phyloP scores from a whole-genome alignment of 2,797 vertebrate species.

The Pyrocephalus nanus region DNA sequence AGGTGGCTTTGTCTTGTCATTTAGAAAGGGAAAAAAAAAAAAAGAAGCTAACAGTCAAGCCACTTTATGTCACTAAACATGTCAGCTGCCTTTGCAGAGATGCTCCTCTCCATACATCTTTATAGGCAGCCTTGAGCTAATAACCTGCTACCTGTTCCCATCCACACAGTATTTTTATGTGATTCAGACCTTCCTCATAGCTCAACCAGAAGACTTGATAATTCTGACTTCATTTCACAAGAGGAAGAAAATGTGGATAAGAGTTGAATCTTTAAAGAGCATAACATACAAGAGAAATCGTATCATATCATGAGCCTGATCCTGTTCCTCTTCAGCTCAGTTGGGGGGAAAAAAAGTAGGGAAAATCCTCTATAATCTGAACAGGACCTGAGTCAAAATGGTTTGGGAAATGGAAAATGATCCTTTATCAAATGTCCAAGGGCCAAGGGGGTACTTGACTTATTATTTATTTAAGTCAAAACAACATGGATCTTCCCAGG shows the following conservation, averaged over 20 bases:
- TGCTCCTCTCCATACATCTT: background rate
- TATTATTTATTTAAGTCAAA: background rate
- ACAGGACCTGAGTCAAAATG: background rate
- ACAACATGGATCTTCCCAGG: background rate
- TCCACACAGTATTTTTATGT: background rate
- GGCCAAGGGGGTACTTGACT: background rate
- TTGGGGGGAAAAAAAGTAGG: background rate
- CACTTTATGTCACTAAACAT: conserved; percentile 65
- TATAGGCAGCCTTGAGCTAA: background rate
- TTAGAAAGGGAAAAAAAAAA: conserved; percentile 19
- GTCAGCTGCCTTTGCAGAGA: background rate
- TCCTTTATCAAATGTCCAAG: background rate
- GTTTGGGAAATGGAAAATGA: background rate
- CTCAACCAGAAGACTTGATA: background rate
- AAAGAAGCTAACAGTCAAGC: conserved; percentile 63
- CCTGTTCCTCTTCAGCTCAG: background rate
- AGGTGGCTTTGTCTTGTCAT: conserved; percentile 67
- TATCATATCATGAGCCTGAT: background rate
- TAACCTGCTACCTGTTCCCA: background rate
- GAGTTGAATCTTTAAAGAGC: background rate
- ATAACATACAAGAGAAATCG: background rate
- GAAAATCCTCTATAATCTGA: background rate
- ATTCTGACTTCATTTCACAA: background rate
- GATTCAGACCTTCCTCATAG: background rate
- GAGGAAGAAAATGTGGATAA: background rate